Percentiles rank a stretch among this genome's conserved stretches.
Evolutionary conservation across 2,113 vertebrate genomes (phyloP).

Genomic region (Ciconia maguari): DNA sequence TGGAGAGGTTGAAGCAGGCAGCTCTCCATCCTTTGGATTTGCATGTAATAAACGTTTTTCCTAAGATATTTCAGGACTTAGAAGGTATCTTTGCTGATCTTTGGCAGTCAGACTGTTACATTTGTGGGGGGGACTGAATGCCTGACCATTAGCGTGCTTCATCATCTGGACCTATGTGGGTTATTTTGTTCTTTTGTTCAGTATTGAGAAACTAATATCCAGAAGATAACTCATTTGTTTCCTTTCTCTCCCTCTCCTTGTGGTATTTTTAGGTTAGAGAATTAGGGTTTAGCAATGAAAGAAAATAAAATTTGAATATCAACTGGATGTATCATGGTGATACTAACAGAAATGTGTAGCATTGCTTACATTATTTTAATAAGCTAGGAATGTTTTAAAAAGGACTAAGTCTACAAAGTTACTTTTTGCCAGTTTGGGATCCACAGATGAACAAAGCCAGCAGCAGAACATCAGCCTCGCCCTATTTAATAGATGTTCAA

Average conservation of each 20-base stretch:
- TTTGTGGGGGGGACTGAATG: not conserved
- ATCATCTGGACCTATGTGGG: fast-evolving
- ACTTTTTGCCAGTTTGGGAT: not conserved
- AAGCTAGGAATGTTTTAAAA: not conserved
- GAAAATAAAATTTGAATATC: not conserved
- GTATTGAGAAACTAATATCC: not conserved
- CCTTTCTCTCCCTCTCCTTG: fast-evolving
- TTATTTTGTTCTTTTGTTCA: not conserved
- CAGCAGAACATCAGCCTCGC: not conserved
- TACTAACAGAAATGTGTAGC: not conserved
- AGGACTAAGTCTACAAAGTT: not conserved
- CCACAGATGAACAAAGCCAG: not conserved
- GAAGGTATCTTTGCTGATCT: not conserved
- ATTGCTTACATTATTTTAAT: not conserved
- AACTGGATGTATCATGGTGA: not conserved
- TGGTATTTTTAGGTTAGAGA: not conserved
- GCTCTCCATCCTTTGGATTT: not conserved
- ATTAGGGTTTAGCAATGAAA: not conserved
- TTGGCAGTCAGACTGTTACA: not conserved
- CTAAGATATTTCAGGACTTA: not conserved
- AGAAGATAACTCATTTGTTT: not conserved
- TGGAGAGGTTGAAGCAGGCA: not conserved
- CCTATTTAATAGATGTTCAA: fast-evolving
- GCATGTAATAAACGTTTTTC: not conserved
- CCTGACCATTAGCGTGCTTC: not conserved